Evolutionary conservation across 2,888 invertebrate species (phyloP).

Genomic region (Palloptera scutellata): DNA sequence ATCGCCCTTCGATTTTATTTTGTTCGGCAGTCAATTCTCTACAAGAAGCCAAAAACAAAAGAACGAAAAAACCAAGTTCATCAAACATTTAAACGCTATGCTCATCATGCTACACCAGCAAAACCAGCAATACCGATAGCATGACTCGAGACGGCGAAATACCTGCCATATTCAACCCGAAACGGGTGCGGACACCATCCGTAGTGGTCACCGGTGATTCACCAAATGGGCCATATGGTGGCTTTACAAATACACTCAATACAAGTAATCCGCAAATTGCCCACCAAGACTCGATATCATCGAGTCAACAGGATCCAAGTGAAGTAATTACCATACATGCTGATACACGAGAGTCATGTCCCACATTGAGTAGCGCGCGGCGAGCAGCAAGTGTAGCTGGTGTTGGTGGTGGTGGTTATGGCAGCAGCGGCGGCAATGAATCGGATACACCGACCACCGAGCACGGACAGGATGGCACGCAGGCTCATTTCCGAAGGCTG

Average conservation of each 20-base stretch:
- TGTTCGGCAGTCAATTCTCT: background rate
- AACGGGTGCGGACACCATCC: conserved; percentile 73
- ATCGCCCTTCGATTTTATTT: background rate
- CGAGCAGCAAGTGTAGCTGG: conserved; percentile 34
- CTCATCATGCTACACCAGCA: no score
- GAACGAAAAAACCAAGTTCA: no score
- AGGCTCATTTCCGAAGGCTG: conserved; percentile 54
- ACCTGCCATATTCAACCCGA: conserved; percentile 83
- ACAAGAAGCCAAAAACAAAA: no score
- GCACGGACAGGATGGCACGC: conserved; percentile 46
- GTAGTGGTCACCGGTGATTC: conserved; percentile 75
- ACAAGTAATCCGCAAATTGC: conserved; percentile 66
- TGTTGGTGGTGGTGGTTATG: conserved; percentile 37
- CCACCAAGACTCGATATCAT: conserved; percentile 68
- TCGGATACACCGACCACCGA: conserved; percentile 52
- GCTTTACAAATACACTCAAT: conserved; percentile 65
- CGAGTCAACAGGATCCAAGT: conserved; percentile 70
- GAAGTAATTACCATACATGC: conserved; percentile 63
- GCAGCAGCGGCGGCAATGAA: conserved; percentile 49
- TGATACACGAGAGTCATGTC: conserved; percentile 46
- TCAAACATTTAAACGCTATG: no score
- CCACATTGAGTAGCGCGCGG: conserved; percentile 33
- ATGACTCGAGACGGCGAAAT: conserved; percentile 80
- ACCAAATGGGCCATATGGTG: conserved; percentile 65
- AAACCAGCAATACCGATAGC: conserved; percentile 43